Evolutionary conservation across 2,888 invertebrate genomes (phyloP), one percentile per base, ranked within the genome.

Genomic region (Sicus ferrugineus): DNA sequence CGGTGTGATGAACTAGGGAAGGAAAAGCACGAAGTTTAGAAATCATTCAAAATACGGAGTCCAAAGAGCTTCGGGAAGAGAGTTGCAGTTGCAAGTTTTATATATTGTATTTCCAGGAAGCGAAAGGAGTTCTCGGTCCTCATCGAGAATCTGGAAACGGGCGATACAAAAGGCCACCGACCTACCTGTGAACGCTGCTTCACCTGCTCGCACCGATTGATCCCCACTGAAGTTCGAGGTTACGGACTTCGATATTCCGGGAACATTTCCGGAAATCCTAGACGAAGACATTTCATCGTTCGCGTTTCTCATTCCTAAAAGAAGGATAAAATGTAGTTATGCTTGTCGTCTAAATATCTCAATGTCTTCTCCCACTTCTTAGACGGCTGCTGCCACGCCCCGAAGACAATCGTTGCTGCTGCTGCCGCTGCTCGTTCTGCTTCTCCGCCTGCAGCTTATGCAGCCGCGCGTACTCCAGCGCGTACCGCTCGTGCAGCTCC

Each of bases 401-500:
- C 3, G 82, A 81, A 16, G 80, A 78, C 3, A 82, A 66, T 0
- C 80, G 74, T 73, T 84, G 75, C 75, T 82, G 78, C 72, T 84
- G 76, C 73, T 80, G 75, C 38, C 80, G 80, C 54, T 81, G 82
- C 16, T 82, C 80, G 56, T 77, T 80, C 42, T 79, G 80, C 0
- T 81, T 75, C 48, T 85, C 84, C 61, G 76, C 76, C 30, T 82
- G 78, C 11, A 81, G 77, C 50, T 83, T 84, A 28, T 85, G 82
- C 23, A 85, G 90, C 72, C 95, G 92, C 78, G 95, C 93, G 81
- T 97, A 87, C 81, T 96, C 96, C 42, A 90, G 87, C 0, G 91
- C 89, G 87, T 97, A 98, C 23, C 93, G 90, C 73, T 93, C 91
- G 65, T 84, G 77, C 0, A 95, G 92, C 80, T 98, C 98, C 48